Conservation (phyloP, 2,797 vertebrate genomes). For the Scyliorhinus canicula region DNA sequence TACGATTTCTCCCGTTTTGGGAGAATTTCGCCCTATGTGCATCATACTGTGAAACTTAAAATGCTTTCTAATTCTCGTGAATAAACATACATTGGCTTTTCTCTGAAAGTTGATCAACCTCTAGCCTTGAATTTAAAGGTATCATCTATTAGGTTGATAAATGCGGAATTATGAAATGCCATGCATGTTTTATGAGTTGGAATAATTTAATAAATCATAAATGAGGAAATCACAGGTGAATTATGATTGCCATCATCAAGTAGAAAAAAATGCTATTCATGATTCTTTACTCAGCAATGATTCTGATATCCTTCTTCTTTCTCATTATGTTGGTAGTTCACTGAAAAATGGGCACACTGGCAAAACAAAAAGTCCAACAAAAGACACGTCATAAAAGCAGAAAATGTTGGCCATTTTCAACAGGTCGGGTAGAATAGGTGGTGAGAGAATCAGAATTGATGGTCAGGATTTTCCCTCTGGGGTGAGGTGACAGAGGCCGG, state of each 20-base stretch:
- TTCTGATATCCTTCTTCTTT: not conserved
- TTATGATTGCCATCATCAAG: not conserved
- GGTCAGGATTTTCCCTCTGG: no score
- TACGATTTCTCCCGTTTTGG: no score
- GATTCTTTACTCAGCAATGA: not conserved
- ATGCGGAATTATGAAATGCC: not conserved
- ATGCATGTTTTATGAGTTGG: not conserved
- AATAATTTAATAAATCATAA: constrained; percentile 18
- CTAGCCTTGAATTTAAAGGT: not conserved
- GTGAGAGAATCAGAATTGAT: no score
- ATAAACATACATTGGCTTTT: not conserved
- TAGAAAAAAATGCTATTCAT: not conserved
- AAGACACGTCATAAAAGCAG: not conserved
- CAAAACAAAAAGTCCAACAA: not conserved
- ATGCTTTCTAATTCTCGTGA: not conserved
- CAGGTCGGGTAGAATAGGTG: not conserved
- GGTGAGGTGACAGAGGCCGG: no score
- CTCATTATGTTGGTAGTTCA: not conserved
- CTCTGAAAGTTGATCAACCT: not conserved
- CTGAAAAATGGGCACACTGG: not conserved
- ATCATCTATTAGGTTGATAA: not conserved
- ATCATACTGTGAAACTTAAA: not conserved
- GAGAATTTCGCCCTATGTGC: no score
- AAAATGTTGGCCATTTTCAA: not conserved
- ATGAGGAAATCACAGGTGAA: constrained; percentile 1